Base-by-base conservation (phyloP, 1,140 invertebrate genomes). In the Mycetomoellerius zeteki region DNA sequence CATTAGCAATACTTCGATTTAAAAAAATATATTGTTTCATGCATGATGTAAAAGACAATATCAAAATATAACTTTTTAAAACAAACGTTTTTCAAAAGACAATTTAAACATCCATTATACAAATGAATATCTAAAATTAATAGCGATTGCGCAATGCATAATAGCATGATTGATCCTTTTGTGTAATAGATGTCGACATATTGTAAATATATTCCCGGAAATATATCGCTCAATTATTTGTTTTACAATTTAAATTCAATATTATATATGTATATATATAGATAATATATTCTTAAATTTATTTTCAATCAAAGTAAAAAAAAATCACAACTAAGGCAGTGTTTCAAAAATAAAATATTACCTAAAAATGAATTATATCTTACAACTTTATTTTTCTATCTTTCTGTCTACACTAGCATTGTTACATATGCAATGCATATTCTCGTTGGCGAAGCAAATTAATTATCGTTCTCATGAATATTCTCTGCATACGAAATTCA, bases 171-270 rank as follows among this genome's bases (percentile, higher is more conserved):
- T 14, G 27, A 62, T 62, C 24, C 4, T 27, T 62, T 62, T 12
- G 10, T 19, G 3, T 24, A 60, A 62, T 30, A 62, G 10, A 60
- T 19, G 33, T 62, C 16, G 60, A 62, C 24, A 21, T 30, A 47
- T 52, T 58, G 77, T 33, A 43, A 73, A 58, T 73, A 73, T 60
- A 73, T 60, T 58, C 67, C 33, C 52, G 5, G n/a, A 73, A 73
- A 82, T 73, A 30, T 62, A 0, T 62, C 58, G 3, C n/a, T 30
- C 14, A 30, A 62, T 62, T 62, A 62, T 60, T 60, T n/a, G 19
- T 54, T 64, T 64, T 64, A 37, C 19, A 65, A 65, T 37, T 65
- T n/a, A 65, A 65, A n/a, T 65, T 67, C n/a, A 24, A 24, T 67
- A 33, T 64, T 47, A 50, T 14, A 16, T 4, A 16, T 12, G 12